phyloP scores from a whole-genome alignment of 1,140 invertebrate species.

The Drosophila navojoa region DNA sequence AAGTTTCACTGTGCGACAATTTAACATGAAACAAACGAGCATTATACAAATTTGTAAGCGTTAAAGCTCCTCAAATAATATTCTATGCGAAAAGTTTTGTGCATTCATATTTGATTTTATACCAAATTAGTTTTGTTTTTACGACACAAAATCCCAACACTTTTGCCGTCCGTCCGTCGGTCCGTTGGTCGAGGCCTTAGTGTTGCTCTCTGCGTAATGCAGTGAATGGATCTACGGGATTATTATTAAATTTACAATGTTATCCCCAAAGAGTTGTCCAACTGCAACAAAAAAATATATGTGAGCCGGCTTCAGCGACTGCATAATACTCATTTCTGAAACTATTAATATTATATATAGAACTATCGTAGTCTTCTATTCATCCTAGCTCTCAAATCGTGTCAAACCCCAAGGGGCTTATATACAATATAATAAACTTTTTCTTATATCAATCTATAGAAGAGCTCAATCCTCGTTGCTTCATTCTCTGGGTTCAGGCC shows the following conservation, averaged over 20 bases:
- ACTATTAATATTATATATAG: no score
- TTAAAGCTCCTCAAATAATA: conserved; percentile 52
- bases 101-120: conserved; percentile 66
- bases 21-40: conserved; percentile 8
- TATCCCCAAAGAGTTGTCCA: conserved; percentile 70
- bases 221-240: conserved; percentile 37
- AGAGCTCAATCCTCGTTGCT: no score
- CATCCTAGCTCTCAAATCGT: no score
- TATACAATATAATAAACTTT: no score
- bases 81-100: conserved; percentile 41
- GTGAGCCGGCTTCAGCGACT: no score
- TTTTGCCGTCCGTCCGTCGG: neutral
- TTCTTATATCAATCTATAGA: no score
- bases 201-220: conserved; percentile 16
- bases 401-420: no score
- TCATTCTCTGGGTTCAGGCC: no score
- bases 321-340: no score
- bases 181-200: conserved; percentile 2
- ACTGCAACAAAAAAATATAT: neutral
- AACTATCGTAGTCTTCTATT: no score
- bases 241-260: conserved; percentile 77
- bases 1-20: conserved; percentile 7
- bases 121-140: conserved; percentile 73
- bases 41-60: conserved; percentile 41
- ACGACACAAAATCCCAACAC: conserved; percentile 38